Base-by-base conservation (phyloP, 1,140 invertebrate species). In the Pogonus chalceus region DNA sequence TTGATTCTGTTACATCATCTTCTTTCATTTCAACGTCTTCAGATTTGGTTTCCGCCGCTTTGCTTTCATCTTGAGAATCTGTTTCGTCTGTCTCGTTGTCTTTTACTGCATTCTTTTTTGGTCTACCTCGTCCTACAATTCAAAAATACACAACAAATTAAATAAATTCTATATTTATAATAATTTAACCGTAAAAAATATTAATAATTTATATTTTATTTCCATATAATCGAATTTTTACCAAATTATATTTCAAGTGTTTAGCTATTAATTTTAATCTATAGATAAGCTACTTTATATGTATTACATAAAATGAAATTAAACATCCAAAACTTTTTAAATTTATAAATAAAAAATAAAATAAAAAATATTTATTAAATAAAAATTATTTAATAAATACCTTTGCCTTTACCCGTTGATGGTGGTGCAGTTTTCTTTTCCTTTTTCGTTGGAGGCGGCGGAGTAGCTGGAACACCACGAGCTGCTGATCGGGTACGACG, bases 361-460 rank as follows among this genome's bases (percentile, higher is more conserved):
- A n/a, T n/a, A n/a, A n/a, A n/a, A n/a, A n/a, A n/a, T n/a, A n/a
- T n/a, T n/a, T n/a, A n/a, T n/a, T n/a, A n/a, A n/a, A n/a, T n/a
- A n/a, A n/a, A n/a, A n/a, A n/a, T n/a, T n/a, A n/a, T n/a, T n/a
- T n/a, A n/a, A n/a, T n/a, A n/a, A n/a, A n/a, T n/a, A 55, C 52
- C 56, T 60, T 60, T 61, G 1, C 49, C 35, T 55, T 60, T 62
- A 23, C 60, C 59, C 14, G 49, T 46, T 12, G 60, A 35, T n/a
- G 49, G 49, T 9, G 59, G 54, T 14, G 54, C 46, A 35, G 39
- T 59, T 54, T 71, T 73, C 18, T 63, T 61, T 57, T 73, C 72
- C 52, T 72, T 71, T 57, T 73, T 73, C 1, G 63, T 63, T 12
- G 65, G 65, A 4, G 72, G 72, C 49, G 70, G 69, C n/a, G 70